phyloP scores from a whole-genome alignment of 2,797 vertebrate species.

The Nannoperca obscura region DNA sequence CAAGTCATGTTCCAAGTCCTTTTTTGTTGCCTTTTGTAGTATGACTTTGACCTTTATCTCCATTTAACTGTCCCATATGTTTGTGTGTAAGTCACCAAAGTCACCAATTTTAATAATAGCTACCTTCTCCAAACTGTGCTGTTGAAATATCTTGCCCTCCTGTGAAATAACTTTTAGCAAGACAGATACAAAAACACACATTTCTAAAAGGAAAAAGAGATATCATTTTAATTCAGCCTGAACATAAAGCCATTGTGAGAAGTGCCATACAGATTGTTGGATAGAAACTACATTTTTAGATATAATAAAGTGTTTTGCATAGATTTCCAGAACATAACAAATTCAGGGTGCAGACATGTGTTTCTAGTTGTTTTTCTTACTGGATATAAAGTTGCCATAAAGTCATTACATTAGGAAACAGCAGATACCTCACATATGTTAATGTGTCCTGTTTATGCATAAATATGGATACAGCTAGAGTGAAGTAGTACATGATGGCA shows the following conservation, averaged over 20 bases:
- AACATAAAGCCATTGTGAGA: constrained; percentile 29
- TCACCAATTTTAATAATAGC: constrained; percentile 53
- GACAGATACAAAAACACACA: constrained; percentile 37
- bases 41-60: no score
- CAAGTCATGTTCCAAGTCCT: no score
- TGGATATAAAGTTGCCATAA: background rate
- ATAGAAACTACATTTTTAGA: background rate
- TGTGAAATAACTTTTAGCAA: constrained; percentile 42
- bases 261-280: constrained; percentile 49
- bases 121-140: constrained; percentile 82
- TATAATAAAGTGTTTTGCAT: background rate
- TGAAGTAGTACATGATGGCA: background rate
- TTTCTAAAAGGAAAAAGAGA: background rate
- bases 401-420: constrained; percentile 24
- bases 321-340: background rate
- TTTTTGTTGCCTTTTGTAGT: no score
- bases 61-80: no score
- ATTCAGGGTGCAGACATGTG: background rate
- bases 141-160: constrained; percentile 64
- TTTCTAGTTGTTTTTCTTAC: background rate
- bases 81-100: no score
- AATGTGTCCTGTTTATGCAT: background rate
- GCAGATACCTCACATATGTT: background rate
- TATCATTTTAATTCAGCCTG: background rate
- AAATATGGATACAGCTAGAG: background rate